Percentiles rank a stretch among this genome's conserved stretches.
These are phyloP conservation scores for Aphodius granarius DNA, from an alignment of 2,888 invertebrate species.

Conservation along the genomic window DNA sequence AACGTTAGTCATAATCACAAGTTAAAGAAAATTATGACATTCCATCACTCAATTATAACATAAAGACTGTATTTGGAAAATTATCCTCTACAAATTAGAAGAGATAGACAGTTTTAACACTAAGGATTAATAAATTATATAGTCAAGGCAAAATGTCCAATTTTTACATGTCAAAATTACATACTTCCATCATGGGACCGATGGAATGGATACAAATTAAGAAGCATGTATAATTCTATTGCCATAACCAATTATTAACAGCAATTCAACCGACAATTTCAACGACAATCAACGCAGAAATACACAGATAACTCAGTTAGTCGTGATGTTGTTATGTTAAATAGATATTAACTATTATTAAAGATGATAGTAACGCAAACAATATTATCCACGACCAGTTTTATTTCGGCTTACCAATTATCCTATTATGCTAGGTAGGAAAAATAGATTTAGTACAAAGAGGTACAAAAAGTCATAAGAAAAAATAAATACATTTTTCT, in stretches of 20 bases:
- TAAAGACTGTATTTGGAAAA: too few relatives aligned
- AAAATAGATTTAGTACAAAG: neutral
- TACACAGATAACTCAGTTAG: neutral
- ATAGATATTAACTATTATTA: neutral
- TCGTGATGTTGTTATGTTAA: neutral
- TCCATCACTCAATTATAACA: too few relatives aligned
- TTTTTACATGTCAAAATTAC: neutral
- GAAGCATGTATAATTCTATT: neutral
- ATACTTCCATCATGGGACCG: neutral
- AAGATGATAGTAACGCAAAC: neutral
- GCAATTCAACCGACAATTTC: neutral
- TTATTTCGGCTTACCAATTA: neutral
- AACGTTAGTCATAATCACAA: too few relatives aligned
- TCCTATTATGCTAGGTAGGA: neutral
- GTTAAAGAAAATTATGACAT: too few relatives aligned
- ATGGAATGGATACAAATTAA: neutral
- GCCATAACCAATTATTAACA: neutral
- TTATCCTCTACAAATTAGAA: too few relatives aligned
- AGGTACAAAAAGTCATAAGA: neutral
- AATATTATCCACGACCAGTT: neutral
- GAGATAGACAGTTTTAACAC: too few relatives aligned
- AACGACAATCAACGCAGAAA: too few relatives aligned
- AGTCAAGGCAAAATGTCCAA: neutral
- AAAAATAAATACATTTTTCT: too few relatives aligned
- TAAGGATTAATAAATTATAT: too few relatives aligned